phyloP scores from a whole-genome alignment of 2,888 invertebrate genomes.

The Stenichneumon culpator region DNA sequence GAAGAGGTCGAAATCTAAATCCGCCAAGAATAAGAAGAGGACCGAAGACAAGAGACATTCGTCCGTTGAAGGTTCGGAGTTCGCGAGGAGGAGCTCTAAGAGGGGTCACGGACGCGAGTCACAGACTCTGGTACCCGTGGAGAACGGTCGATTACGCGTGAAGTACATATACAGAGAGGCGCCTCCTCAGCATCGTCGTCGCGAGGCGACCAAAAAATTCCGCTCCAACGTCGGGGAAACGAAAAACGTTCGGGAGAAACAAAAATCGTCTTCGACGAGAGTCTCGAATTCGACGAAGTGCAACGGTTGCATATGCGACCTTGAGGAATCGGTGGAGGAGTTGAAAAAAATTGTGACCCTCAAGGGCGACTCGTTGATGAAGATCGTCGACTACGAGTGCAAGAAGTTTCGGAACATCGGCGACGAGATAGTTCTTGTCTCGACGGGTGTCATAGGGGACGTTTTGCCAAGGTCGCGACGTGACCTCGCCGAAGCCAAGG shows the following conservation, averaged over 20 bases:
- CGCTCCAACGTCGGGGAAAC: not conserved
- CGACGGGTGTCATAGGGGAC: conserved; percentile 66
- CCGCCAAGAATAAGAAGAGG: not conserved
- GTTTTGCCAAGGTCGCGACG: conserved; percentile 69
- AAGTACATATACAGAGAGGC: conserved; percentile 61
- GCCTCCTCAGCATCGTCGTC: conserved; percentile 1
- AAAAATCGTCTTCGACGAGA: conserved; percentile 50
- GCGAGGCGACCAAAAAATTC: not conserved
- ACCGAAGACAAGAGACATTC: conserved; percentile 22
- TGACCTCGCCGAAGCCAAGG: conserved; percentile 73
- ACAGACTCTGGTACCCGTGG: conserved; percentile 57
- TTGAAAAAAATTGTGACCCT: conserved; percentile 68
- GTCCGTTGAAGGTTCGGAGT: conserved; percentile 7
- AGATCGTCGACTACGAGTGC: conserved; percentile 74
- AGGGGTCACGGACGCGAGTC: conserved; percentile 24
- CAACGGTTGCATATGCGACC: conserved; percentile 75
- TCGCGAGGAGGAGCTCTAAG: conserved; percentile 12
- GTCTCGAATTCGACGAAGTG: conserved; percentile 63
- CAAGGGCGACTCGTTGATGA: conserved; percentile 69
- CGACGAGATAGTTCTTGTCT: conserved; percentile 74
- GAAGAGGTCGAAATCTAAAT: not conserved
- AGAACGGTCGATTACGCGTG: conserved; percentile 47
- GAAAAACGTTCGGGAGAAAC: conserved; percentile 49
- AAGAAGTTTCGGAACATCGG: conserved; percentile 74
- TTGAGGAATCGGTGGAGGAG: conserved; percentile 69